Conservation (phyloP, 1,140 invertebrate genomes). For the Leptestheria dahalacensis region DNA sequence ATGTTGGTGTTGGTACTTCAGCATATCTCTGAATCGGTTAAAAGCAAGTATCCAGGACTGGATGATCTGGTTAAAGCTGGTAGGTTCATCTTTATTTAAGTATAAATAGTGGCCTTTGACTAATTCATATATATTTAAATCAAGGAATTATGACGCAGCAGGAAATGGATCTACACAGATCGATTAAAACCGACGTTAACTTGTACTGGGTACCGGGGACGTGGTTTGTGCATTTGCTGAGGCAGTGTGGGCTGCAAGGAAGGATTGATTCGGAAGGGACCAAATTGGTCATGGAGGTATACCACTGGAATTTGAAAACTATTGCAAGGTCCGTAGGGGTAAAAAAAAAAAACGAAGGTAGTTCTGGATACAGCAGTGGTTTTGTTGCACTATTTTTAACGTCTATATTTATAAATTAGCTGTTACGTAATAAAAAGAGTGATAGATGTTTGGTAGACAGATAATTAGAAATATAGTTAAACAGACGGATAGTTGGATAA, state of each 20-base stretch:
- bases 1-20: slow-evolving; percentile 45
- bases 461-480: too few species aligned
- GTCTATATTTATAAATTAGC: neutral
- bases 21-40: slow-evolving; percentile 53
- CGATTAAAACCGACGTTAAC: slow-evolving; percentile 39
- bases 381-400: neutral
- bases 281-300: neutral
- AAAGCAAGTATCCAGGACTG: slow-evolving; percentile 55
- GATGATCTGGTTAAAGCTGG: slow-evolving; percentile 59
- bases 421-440: neutral
- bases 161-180: slow-evolving; percentile 39
- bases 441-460: too few species aligned
- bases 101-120: neutral
- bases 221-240: slow-evolving; percentile 44
- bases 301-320: too few species aligned
- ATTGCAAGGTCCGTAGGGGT: too few species aligned
- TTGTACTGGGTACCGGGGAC: slow-evolving; percentile 52
- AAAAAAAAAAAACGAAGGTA: too few species aligned
- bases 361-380: too few species aligned
- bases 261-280: slow-evolving; percentile 49
- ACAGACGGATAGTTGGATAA: too few species aligned
- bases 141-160: slow-evolving; percentile 45
- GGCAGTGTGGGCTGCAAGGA: slow-evolving; percentile 41
- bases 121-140: slow-evolving; percentile 1
- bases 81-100: slow-evolving; percentile 22